Conservation (phyloP, 2,888 invertebrate species). For the Hololepta plana region DNA sequence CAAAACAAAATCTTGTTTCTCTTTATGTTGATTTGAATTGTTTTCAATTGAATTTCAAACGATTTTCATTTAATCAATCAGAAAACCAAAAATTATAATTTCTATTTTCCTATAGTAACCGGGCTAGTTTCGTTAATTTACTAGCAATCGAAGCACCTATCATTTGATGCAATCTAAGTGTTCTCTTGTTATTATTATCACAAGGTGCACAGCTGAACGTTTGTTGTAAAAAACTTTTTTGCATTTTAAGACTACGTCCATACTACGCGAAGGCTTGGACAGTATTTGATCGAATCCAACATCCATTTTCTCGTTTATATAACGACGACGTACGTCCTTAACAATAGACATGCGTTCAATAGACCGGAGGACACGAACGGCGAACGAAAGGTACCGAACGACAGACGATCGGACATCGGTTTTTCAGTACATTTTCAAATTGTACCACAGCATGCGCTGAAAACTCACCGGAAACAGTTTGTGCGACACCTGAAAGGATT, state of each 20-base stretch:
- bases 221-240: conserved; percentile 47
- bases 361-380: too few species aligned
- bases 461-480: too few species aligned
- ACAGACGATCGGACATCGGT: too few species aligned
- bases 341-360: too few species aligned
- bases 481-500: too few species aligned
- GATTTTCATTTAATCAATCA: conserved; percentile 4
- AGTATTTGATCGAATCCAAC: conserved; percentile 16
- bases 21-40: conserved; percentile 1
- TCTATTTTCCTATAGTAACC: conserved; percentile 11
- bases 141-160: conserved; percentile 15
- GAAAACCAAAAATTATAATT: conserved; percentile 9
- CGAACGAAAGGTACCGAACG: too few species aligned
- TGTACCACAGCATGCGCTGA: too few species aligned
- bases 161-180: conserved; percentile 22
- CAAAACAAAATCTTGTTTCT: conserved; percentile 4
- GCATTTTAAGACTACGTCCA: conserved; percentile 46
- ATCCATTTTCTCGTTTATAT: too few species aligned
- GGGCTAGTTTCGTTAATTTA: conserved; percentile 15
- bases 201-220: conserved; percentile 24
- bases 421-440: too few species aligned
- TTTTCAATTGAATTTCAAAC: conserved; percentile 6
- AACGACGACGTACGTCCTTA: too few species aligned
- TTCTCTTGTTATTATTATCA: conserved; percentile 17
- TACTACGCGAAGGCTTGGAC: conserved; percentile 26